Evolutionary conservation across 2,113 vertebrate species (phyloP).

Genomic region (Lynx canadensis): DNA sequence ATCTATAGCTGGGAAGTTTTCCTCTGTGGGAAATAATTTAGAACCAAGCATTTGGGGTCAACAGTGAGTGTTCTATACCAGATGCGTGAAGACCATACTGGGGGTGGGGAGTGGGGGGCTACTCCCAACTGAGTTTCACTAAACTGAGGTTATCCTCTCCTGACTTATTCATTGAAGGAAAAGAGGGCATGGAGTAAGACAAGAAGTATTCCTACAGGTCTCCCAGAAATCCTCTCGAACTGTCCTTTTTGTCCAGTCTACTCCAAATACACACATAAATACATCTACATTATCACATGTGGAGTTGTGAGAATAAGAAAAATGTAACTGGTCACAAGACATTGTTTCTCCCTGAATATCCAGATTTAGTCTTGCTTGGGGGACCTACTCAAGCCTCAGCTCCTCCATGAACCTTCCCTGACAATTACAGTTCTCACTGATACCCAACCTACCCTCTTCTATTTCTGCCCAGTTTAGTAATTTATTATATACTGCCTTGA

Average conservation of each 20-base stretch:
- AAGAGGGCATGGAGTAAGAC: background rate
- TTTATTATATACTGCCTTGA: background rate
- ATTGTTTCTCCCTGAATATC: background rate
- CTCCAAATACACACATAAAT: background rate
- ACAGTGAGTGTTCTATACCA: background rate
- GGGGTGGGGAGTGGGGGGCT: background rate
- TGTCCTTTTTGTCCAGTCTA: background rate
- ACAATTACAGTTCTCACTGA: background rate
- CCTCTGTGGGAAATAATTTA: conserved; percentile 5
- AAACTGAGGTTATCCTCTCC: background rate
- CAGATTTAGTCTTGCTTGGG: background rate
- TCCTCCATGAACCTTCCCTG: background rate
- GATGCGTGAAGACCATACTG: background rate
- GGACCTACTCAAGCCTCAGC: background rate
- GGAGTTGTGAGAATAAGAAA: background rate
- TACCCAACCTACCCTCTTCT: background rate
- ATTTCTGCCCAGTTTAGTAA: background rate
- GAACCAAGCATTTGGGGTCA: conserved; percentile 18
- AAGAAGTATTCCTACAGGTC: background rate
- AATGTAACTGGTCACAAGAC: background rate
- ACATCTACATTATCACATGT: background rate
- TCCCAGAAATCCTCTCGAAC: background rate
- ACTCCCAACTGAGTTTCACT: background rate
- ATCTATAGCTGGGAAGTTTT: background rate
- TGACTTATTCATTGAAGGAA: conserved; percentile 9